These are phyloP conservation scores for Anoplopoma fimbria DNA, from an alignment of 2,113 vertebrate species.

Conservation along the genomic window DNA sequence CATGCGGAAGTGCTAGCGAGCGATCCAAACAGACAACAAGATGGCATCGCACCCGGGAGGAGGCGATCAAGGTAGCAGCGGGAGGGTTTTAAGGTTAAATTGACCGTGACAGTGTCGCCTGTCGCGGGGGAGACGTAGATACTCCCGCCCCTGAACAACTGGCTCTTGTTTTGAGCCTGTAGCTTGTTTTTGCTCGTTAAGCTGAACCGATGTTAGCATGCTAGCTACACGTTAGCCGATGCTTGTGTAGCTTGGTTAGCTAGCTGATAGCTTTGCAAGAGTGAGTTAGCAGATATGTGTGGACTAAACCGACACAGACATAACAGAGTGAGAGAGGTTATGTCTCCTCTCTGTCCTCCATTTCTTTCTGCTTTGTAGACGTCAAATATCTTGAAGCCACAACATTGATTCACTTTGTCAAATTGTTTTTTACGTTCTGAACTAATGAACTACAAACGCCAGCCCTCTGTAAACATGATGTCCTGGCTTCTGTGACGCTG, in stretches of 20 bases:
- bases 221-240: conserved; percentile 41
- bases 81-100: background rate
- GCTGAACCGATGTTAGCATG: conserved; percentile 23
- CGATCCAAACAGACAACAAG: conserved; percentile 61
- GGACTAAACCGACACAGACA: background rate
- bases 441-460: too few relatives aligned
- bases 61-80: conserved; percentile 73
- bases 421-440: too few relatives aligned
- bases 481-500: background rate
- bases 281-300: conserved; percentile 16
- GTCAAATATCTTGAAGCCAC: background rate
- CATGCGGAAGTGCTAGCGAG: conserved; percentile 49
- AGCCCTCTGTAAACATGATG: too few relatives aligned
- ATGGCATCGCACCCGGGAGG: conserved; percentile 81
- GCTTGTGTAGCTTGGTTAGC: conserved; percentile 16
- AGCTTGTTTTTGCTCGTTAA: conserved; percentile 2
- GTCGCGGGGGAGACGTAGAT: background rate
- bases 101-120: conserved; percentile 20
- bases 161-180: background rate
- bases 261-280: background rate
- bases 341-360: too few relatives aligned
- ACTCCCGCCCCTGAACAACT: background rate
- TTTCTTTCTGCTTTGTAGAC: background rate
- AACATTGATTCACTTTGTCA: background rate
- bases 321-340: too few relatives aligned